Base-by-base conservation (phyloP, 2,113 vertebrate genomes). In the Epinephelus fuscoguttatus region DNA sequence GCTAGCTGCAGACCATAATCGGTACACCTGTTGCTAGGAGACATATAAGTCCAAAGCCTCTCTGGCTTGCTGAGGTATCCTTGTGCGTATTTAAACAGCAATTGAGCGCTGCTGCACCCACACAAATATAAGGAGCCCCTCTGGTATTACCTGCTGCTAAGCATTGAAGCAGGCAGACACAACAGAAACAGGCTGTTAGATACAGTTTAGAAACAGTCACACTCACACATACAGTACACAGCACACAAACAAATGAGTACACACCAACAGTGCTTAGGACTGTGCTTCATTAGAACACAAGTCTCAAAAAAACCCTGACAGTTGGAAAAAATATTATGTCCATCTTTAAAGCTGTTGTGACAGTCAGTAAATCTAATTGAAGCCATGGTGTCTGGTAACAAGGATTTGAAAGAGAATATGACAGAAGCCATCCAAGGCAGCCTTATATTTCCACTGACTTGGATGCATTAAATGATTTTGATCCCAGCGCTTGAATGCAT, bases 1-100 rank as follows among this genome's bases (percentile, higher is more conserved):
- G 82, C 89, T 90, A 86, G 88, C 80, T 87, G 88, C 91, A 94
- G 91, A 92, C 87, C 90, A 91, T 94, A 96, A 94, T 95, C 93
- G 75, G 91, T 92, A 82, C 94, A 95, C 95, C 92, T 96, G 95
- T 97, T 97, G 94, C 96, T 96, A 96, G 94, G 96, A 96, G 92
- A 96, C 93, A 89, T 91, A 62, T 91, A 96, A 96, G 93, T 95
- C 95, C 90, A 93, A 96, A 95, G 94, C 94, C 95, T 94, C 93
- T 90, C 81, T 86, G 88, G 84, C 96, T 95, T 94, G 92, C 92
- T 94, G 92, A 93, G 89, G 93, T 93, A 95, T 91, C 93, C 94
- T 90, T 95, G 90, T 94, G 93, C 92, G 94, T 89, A 78, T 96
- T 96, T 97, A 97, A 96, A 96, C 94, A 94, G 96, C 95, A 96